Base-by-base conservation (phyloP, 2,113 vertebrate genomes). In the Phrynocephalus versicolor region DNA sequence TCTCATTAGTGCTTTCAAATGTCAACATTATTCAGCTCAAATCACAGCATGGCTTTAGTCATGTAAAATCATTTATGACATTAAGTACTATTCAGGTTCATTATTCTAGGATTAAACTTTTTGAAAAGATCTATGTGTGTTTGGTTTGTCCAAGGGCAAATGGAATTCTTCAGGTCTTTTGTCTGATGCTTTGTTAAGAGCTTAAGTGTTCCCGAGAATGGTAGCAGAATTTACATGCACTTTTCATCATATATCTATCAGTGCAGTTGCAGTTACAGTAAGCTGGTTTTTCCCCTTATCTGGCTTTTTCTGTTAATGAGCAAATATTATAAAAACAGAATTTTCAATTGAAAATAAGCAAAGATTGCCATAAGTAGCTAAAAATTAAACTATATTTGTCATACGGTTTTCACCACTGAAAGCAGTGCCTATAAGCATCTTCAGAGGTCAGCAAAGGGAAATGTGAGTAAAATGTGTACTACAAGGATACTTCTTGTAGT, bases 181-280 rank as follows among this genome's bases (percentile, higher is more conserved):
- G 39, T 41, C 67, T 67, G 30, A 35, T 67, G 0, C 3, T 79
- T 86, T 65, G 35, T 37, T 75, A 39, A 23, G 18, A 55, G 0
- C 2, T 18, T 19, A 51, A 25, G 62, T 85, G 5, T 83, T 87
- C 69, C 72, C 51, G 14, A 71, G 57, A 0, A 0, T 57, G 62
- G 77, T 88, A 85, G 35, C 65, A 37, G 7, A 69, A 33, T 33
- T 81, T 87, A 81, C 1, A 12, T 18, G 27, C 18, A 12, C 5
- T n/a, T 75, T 57, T 18, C 2, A 2, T 33, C 6, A 0, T 75
- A 90, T 91, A 82, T 79, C 91, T 92, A 86, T 83, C 83, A 65
- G 1, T 85, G 57, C 27, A 14, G 1, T 86, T 85, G 57, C 27
- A 14, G 1, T 86, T 82, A n/a, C 27, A 21, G 35, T 39, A 27